Conservation (phyloP, 1,140 invertebrate genomes). For the Limonius californicus region DNA sequence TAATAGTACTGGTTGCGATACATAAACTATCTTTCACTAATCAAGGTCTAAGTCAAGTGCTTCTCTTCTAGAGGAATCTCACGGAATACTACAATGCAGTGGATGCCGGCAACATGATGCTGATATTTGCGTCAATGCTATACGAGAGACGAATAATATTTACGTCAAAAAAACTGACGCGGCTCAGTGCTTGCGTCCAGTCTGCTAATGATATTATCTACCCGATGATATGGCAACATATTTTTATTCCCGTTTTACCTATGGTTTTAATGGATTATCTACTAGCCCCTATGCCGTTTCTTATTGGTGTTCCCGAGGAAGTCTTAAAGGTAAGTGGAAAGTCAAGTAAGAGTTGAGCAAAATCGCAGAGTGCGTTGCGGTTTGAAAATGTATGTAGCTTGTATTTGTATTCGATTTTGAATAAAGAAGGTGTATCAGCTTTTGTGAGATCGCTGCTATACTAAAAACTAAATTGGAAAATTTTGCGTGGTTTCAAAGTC, state of each 20-base stretch:
- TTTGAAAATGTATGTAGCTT: too few relatives aligned
- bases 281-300: conserved; percentile 89
- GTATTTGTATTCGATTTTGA: too few relatives aligned
- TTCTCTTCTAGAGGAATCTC: conserved; percentile 77
- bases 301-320: conserved; percentile 84
- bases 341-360: background rate
- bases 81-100: conserved; percentile 95
- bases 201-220: conserved; percentile 90
- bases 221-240: conserved; percentile 97
- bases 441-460: too few relatives aligned
- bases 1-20: too few relatives aligned
- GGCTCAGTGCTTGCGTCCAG: conserved; percentile 89
- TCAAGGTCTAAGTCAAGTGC: background rate
- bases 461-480: too few relatives aligned
- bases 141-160: conserved; percentile 90
- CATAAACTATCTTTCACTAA: too few relatives aligned
- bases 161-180: conserved; percentile 78
- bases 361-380: background rate
- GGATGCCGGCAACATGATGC: conserved; percentile 88
- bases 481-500: too few relatives aligned
- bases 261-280: conserved; percentile 85
- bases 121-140: conserved; percentile 89
- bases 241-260: conserved; percentile 93
- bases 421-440: too few relatives aligned
- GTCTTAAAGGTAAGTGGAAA: conserved; percentile 68